Evolutionary conservation across 1,140 invertebrate species (phyloP).

Genomic region (Vollenhovia emeryi): DNA sequence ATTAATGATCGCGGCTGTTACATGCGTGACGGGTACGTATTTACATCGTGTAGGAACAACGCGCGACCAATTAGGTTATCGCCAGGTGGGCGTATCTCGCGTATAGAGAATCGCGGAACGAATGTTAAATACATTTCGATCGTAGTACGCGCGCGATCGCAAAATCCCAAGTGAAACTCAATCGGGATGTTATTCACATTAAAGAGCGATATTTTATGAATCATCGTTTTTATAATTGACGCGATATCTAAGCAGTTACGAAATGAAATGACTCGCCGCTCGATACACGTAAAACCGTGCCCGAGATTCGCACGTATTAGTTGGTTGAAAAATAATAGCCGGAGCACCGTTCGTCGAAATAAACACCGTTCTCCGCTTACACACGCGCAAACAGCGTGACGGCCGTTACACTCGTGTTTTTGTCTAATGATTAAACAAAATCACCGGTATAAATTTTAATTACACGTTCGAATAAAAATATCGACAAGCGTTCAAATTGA

Average conservation of each 20-base stretch:
- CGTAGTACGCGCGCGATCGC: neutral
- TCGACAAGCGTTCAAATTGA: neutral
- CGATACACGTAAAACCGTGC: neutral
- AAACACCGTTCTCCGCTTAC: conserved; percentile 13
- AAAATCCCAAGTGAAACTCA: neutral
- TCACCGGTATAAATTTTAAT: conserved; percentile 8
- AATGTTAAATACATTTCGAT: neutral
- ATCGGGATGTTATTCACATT: neutral
- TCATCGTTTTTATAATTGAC: conserved; percentile 13
- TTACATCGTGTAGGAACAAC: conserved; percentile 31
- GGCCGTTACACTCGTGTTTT: conserved; percentile 30
- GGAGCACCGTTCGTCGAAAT: conserved; percentile 32
- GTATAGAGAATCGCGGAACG: neutral
- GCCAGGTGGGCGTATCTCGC: neutral
- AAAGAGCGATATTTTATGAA: conserved; percentile 5
- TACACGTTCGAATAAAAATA: neutral
- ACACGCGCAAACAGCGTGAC: conserved; percentile 32
- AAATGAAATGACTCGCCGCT: conserved; percentile 7
- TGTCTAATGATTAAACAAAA: conserved; percentile 12
- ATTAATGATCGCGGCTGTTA: conserved; percentile 60
- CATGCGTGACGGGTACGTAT: conserved; percentile 51
- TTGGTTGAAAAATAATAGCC: conserved; percentile 30
- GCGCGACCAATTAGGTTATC: conserved; percentile 25
- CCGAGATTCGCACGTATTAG: neutral
- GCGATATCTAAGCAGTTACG: neutral